Percentiles rank a stretch among this genome's conserved stretches.
phyloP scores from a whole-genome alignment of 2,888 invertebrate species.

The Netelia melanura region DNA sequence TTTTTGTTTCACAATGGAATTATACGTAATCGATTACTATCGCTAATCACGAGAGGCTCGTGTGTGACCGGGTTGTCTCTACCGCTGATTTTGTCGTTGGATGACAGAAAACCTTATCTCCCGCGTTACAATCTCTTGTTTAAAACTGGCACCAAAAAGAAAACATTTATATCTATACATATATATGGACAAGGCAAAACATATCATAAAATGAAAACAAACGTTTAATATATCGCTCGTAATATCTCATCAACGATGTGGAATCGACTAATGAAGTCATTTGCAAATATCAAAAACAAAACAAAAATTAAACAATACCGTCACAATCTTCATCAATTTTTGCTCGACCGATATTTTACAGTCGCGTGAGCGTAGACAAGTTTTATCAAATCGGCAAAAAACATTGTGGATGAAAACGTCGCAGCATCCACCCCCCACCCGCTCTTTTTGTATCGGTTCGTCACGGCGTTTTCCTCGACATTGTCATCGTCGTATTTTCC shows the following conservation, averaged over 20 bases:
- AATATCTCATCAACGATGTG: neutral
- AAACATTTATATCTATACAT: neutral
- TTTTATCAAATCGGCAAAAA: neutral
- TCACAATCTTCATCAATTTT: neutral
- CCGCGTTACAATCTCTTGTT: neutral
- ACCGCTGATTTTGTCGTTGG: constrained; percentile 22
- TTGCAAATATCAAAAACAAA: neutral
- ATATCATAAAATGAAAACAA: constrained; percentile 10
- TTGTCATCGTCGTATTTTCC: constrained; percentile 23
- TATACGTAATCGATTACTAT: constrained; percentile 59
- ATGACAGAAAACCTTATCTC: constrained; percentile 29
- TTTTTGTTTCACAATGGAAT: constrained; percentile 51
- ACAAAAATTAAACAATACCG: neutral
- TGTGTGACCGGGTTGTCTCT: constrained; percentile 20
- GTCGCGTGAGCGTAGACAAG: neutral
- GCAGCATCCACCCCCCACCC: neutral
- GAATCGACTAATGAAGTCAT: neutral
- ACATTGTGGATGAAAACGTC: neutral
- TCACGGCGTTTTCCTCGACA: constrained; percentile 32
- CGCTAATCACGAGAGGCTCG: constrained; percentile 17
- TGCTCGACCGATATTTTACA: no score
- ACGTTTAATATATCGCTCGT: neutral
- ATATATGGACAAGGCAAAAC: neutral
- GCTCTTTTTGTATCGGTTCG: constrained; percentile 3
- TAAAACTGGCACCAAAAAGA: constrained; percentile 13